phyloP scores from a whole-genome alignment of 1,140 invertebrate genomes.

The Eriocheir sinensis region DNA sequence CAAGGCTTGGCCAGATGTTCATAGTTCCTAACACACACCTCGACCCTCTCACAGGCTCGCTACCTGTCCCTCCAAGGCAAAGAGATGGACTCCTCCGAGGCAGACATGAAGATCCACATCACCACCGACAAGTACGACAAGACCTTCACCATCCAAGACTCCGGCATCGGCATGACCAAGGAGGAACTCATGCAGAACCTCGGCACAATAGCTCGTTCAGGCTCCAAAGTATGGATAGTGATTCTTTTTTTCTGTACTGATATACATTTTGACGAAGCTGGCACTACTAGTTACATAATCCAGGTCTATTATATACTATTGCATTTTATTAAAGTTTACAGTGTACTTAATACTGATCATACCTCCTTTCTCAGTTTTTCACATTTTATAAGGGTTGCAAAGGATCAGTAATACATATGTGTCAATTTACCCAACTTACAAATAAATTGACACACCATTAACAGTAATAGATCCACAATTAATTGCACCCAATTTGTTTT shows the following conservation, averaged over 20 bases:
- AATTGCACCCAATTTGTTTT: too few relatives aligned
- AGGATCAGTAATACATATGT: too few relatives aligned
- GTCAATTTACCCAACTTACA: too few relatives aligned
- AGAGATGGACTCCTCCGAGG: conserved; percentile 80
- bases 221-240: conserved; percentile 91
- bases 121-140: conserved; percentile 93
- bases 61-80: conserved; percentile 79
- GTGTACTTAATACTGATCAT: not conserved
- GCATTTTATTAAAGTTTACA: not conserved
- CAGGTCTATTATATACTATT: not conserved
- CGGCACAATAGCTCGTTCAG: conserved; percentile 97
- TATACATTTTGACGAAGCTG: not conserved
- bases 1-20: not conserved
- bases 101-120: conserved; percentile 92
- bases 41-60: conserved; percentile 83
- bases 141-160: conserved; percentile 94
- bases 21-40: conserved; percentile 79
- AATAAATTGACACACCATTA: too few relatives aligned
- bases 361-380: too few relatives aligned
- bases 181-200: conserved; percentile 95
- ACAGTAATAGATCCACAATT: too few relatives aligned
- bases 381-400: too few relatives aligned
- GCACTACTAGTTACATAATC: not conserved
- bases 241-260: not conserved
- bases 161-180: conserved; percentile 96